phyloP scores from a whole-genome alignment of 2,888 invertebrate genomes.

The Eupithecia exiguata region DNA sequence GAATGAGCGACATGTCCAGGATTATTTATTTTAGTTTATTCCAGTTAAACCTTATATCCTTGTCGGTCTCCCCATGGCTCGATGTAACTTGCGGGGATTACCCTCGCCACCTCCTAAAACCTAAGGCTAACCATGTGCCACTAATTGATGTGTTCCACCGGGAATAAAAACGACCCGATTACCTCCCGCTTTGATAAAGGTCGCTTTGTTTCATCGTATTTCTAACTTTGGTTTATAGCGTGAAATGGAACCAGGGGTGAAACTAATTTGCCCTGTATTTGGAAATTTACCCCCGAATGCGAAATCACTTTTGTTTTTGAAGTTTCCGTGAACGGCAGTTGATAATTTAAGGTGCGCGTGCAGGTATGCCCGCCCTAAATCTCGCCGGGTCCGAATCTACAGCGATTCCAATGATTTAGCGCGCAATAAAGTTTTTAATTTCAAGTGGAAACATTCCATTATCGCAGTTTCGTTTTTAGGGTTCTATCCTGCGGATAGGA shows the following conservation, averaged over 20 bases:
- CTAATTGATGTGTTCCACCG: slow-evolving; percentile 72
- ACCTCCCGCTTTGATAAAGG: slow-evolving; percentile 48
- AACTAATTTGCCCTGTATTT: slow-evolving; percentile 27
- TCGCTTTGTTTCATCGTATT: slow-evolving; percentile 28
- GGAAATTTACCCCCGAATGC: slow-evolving; percentile 19
- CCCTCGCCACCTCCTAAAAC: slow-evolving; percentile 66
- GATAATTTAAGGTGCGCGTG: slow-evolving; percentile 57
- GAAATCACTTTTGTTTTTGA: slow-evolving; percentile 60
- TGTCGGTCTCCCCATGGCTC: slow-evolving; percentile 50
- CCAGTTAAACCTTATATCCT: slow-evolving; percentile 54
- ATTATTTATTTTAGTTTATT: slow-evolving; percentile 46
- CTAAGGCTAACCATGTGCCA: slow-evolving; percentile 71
- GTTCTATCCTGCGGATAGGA: not conserved
- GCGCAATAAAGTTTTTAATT: slow-evolving; percentile 70
- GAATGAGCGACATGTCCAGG: not conserved
- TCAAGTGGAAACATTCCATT: slow-evolving; percentile 64
- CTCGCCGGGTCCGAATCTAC: slow-evolving; percentile 54
- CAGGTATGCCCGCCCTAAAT: slow-evolving; percentile 55
- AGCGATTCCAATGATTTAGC: slow-evolving; percentile 59
- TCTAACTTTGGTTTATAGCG: slow-evolving; percentile 46
- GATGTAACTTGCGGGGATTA: slow-evolving; percentile 63
- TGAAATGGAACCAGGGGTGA: slow-evolving; percentile 35
- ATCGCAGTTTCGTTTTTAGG: slow-evolving; percentile 61
- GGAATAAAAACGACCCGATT: slow-evolving; percentile 77
- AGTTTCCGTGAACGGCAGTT: slow-evolving; percentile 50